These are phyloP conservation scores for Hydrotaea cyrtoneurina DNA, from an alignment of 2,888 invertebrate species.

Conservation along the genomic window DNA sequence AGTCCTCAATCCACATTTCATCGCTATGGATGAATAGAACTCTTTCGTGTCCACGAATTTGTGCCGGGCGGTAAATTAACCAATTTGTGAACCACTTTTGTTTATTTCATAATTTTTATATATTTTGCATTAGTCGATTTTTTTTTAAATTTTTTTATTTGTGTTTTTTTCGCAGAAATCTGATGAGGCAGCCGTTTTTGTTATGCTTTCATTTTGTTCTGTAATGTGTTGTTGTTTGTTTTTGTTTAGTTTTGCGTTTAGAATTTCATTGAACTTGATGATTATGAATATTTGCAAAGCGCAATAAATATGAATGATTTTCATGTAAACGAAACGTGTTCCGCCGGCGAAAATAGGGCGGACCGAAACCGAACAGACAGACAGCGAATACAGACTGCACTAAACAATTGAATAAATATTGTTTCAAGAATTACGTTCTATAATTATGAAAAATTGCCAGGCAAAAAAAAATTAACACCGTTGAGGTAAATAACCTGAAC, in stretches of 20 bases:
- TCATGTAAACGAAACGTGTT: conserved; percentile 27
- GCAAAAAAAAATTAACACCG: too few relatives aligned
- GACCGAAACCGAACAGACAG: not conserved
- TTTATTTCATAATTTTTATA: conserved; percentile 16
- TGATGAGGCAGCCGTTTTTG: not conserved
- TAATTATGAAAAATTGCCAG: too few relatives aligned
- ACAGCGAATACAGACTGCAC: not conserved
- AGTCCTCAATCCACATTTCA: too few relatives aligned
- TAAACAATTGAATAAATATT: not conserved
- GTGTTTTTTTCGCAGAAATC: not conserved
- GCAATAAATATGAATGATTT: conserved; percentile 33
- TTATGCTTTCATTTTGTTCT: not conserved
- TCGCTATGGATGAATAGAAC: not conserved
- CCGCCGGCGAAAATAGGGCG: not conserved
- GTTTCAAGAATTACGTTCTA: conserved; percentile 1
- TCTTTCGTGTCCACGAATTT: not conserved
- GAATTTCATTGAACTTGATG: conserved; percentile 33
- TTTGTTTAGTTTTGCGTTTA: conserved; percentile 15
- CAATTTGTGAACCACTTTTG: not conserved
- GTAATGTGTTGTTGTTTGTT: not conserved
- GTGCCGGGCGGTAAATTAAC: not conserved
- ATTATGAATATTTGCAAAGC: not conserved
- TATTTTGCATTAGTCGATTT: not conserved
- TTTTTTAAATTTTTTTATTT: too few relatives aligned
- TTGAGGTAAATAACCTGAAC: too few relatives aligned